A percentile compares a stretch with the other conserved stretches of the same genome.
phyloP scores from a whole-genome alignment of 1,140 invertebrate species.

The Bicyclus anynana region DNA sequence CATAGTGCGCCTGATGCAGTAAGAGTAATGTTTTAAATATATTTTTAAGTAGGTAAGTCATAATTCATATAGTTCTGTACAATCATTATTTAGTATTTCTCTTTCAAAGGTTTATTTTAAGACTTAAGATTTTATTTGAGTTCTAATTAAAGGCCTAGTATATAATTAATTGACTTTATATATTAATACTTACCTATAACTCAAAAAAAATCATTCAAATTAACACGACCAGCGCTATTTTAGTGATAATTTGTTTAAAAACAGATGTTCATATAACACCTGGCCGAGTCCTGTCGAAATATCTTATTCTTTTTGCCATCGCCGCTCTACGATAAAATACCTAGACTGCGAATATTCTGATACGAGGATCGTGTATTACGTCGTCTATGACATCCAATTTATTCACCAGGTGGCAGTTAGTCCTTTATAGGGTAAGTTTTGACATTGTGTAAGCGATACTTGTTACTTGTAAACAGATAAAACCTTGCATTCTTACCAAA shows the following conservation, averaged over 20 bases:
- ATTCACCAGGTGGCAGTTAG: constrained; percentile 32
- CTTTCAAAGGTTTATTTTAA: no score
- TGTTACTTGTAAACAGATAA: constrained; percentile 28
- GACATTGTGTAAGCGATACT: constrained; percentile 34
- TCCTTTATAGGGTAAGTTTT: constrained; percentile 32
- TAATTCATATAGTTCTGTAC: no score
- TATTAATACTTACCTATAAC: not conserved
- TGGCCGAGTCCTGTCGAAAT: constrained; percentile 33
- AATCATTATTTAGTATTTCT: no score
- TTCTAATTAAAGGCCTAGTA: no score
- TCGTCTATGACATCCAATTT: constrained; percentile 33
- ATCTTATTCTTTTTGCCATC: constrained; percentile 34
- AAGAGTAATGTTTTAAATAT: no score
- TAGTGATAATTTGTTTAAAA: constrained; percentile 20
- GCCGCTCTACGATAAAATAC: constrained; percentile 30
- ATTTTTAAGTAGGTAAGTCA: no score
- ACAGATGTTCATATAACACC: constrained; percentile 34
- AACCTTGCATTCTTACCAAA: constrained; percentile 25
- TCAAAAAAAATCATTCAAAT: constrained; percentile 9
- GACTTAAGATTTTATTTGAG: no score
- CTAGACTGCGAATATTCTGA: constrained; percentile 22
- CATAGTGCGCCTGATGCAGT: no score
- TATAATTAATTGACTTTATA: not conserved
- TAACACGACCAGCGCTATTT: constrained; percentile 9
- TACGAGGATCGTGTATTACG: constrained; percentile 26